phyloP scores from a whole-genome alignment of 2,113 vertebrate species.

The Callospermophilus lateralis region DNA sequence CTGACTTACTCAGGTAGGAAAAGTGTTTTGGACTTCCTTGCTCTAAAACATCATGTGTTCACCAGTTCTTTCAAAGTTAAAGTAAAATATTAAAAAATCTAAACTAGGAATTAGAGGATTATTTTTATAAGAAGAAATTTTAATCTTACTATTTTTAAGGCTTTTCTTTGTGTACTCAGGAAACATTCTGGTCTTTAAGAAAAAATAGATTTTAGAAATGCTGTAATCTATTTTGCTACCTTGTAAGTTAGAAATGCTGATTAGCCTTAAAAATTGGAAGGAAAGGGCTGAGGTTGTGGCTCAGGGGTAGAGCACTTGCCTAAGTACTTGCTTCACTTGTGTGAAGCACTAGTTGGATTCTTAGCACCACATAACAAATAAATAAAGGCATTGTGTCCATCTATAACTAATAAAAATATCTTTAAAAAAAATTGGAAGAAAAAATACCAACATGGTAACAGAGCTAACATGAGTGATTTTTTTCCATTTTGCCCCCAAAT shows the following conservation, averaged over 20 bases:
- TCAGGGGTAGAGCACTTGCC: too few relatives aligned
- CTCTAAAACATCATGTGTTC: slow-evolving; percentile 54
- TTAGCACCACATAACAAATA: too few relatives aligned
- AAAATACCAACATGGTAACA: slow-evolving; percentile 22
- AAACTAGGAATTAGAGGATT: slow-evolving; percentile 43
- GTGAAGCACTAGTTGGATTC: too few relatives aligned
- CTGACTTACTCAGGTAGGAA: slow-evolving; percentile 45
- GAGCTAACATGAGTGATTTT: background rate
- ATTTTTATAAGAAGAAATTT: slow-evolving; percentile 56
- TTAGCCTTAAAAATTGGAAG: background rate
- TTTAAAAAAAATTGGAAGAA: background rate
- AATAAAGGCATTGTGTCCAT: too few relatives aligned
- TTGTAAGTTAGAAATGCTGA: slow-evolving; percentile 23
- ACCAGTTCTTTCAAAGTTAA: slow-evolving; percentile 42
- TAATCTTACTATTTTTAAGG: slow-evolving; percentile 37
- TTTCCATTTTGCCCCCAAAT: slow-evolving; percentile 19
- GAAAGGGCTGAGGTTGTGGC: background rate
- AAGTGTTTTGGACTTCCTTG: slow-evolving; percentile 67
- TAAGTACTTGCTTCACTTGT: too few relatives aligned
- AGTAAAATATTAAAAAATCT: slow-evolving; percentile 49
- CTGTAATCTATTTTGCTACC: background rate
- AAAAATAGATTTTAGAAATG: slow-evolving; percentile 18
- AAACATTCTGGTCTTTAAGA: background rate
- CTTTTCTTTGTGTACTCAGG: slow-evolving; percentile 21
- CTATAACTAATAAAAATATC: too few relatives aligned